phyloP scores from a whole-genome alignment of 2,888 invertebrate genomes.

The Tuberolachnus salignus region DNA sequence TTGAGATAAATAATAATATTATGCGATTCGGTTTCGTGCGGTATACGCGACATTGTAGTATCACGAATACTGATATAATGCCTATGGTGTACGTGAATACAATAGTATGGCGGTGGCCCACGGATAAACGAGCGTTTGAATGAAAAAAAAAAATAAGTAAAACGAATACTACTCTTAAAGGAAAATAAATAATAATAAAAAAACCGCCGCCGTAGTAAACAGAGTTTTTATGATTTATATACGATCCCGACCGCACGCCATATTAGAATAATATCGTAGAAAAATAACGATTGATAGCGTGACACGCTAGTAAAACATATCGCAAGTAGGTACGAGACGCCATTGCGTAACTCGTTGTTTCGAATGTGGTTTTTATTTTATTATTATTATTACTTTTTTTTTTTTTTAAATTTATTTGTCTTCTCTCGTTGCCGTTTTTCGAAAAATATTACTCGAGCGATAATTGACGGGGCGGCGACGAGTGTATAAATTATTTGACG shows the following conservation, averaged over 20 bases:
- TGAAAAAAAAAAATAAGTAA: not conserved
- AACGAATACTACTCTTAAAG: not conserved
- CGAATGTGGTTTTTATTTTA: not conserved
- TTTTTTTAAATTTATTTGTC: too few species aligned
- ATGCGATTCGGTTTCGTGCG: too few species aligned
- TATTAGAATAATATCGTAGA: not conserved
- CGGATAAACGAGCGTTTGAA: conserved; percentile 1
- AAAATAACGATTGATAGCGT: conserved; percentile 12
- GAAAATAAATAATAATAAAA: too few species aligned
- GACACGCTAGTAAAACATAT: not conserved
- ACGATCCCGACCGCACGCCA: not conserved
- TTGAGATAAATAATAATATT: too few species aligned
- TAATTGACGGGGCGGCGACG: too few species aligned
- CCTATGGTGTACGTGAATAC: too few species aligned
- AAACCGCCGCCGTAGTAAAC: not conserved
- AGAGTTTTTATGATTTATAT: conserved; percentile 18
- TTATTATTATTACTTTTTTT: too few species aligned
- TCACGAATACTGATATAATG: not conserved
- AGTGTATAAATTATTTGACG: too few species aligned
- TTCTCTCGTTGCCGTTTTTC: too few species aligned
- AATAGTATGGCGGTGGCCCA: not conserved
- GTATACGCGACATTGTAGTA: conserved; percentile 3
- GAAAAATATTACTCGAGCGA: too few species aligned
- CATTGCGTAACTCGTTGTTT: not conserved
- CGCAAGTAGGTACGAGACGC: not conserved